Base-by-base conservation (phyloP, 2,888 invertebrate genomes). In the Himalopsyche kuldschensis region DNA sequence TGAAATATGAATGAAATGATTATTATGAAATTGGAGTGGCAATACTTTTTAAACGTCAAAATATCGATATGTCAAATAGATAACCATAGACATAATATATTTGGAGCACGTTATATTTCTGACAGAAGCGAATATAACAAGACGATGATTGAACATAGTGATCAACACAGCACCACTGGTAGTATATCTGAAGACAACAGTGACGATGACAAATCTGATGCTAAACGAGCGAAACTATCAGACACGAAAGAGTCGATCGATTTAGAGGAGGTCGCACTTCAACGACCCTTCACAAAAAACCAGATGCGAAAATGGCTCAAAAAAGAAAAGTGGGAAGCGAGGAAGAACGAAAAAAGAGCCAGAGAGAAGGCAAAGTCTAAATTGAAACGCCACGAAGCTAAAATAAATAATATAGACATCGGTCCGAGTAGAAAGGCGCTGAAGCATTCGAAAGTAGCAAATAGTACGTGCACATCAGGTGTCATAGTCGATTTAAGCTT, bases 401-500 rank as follows among this genome's bases (percentile, higher is more conserved):
- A 94, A 86, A 93, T 93, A 82, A 94, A 94, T 84, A 96, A 96
- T 87, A 90, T 95, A 81, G 93, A 94, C 83, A 88, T 95, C 48
- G 96, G 96, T 0, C 97, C 97, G 0, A 95, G 95, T 55, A 93
- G 97, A 83, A 97, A 97, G 90, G 93, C 93, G 83, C 89, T 98
- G 15, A 97, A 97, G 90, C 92, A 91, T 87, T 94, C 94, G 89
- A 95, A 93, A 88, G 93, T 95, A 91, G 93, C 93, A 75, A 92
- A 93, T 86, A 94, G 95, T 84, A 91, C 92, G 79, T 95, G 95
- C 88, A 94, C 94, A 90, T 92, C 94, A 81, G 93, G 92, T 81
- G 92, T 99, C 20, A 95, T 95, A 20, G 94, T 99, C 87, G 99
- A 99, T 89, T 94, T 98, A 88, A 96, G 97, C 88, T 98, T 97